Evolutionary conservation across 2,113 vertebrate genomes (phyloP).

Genomic region (Origma solitaria): DNA sequence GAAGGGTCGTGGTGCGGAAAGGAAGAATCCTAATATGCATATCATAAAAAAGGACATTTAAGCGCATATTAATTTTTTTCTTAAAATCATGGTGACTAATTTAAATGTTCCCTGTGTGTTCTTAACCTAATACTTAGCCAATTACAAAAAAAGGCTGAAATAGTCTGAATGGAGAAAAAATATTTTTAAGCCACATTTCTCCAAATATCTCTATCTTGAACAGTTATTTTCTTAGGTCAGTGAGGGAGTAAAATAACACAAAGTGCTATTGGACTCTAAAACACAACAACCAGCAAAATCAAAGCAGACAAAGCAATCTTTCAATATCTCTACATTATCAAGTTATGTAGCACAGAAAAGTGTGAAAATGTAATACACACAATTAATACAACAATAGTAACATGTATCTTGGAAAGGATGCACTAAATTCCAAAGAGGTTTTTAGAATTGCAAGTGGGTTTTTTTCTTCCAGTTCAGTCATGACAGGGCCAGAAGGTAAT

Average conservation of each 20-base stretch:
- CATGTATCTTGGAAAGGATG: conserved; percentile 9
- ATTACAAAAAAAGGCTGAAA: neutral
- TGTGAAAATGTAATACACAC: neutral
- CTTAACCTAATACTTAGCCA: neutral
- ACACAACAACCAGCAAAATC: neutral
- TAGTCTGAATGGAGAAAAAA: neutral
- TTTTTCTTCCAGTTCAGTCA: conserved; percentile 73
- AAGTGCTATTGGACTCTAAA: neutral
- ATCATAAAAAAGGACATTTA: conserved; percentile 33
- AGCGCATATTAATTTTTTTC: neutral
- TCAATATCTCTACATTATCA: conserved; percentile 21
- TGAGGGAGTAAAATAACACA: conserved; percentile 41
- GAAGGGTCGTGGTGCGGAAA: neutral
- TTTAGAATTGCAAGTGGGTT: conserved; percentile 45
- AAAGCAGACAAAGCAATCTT: neutral
- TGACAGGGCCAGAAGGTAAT: conserved; percentile 96
- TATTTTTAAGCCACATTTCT: conserved; percentile 39
- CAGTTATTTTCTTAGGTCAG: conserved; percentile 44
- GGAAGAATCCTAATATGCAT: conserved; percentile 35
- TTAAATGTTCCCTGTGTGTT: conserved; percentile 19
- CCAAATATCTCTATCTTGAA: neutral
- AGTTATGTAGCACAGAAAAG: neutral
- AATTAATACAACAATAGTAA: conserved; percentile 29
- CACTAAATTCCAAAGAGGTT: conserved; percentile 66
- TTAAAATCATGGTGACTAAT: neutral